Base-by-base conservation (phyloP, 1,140 invertebrate species). In the Tetragonula clypearis region DNA sequence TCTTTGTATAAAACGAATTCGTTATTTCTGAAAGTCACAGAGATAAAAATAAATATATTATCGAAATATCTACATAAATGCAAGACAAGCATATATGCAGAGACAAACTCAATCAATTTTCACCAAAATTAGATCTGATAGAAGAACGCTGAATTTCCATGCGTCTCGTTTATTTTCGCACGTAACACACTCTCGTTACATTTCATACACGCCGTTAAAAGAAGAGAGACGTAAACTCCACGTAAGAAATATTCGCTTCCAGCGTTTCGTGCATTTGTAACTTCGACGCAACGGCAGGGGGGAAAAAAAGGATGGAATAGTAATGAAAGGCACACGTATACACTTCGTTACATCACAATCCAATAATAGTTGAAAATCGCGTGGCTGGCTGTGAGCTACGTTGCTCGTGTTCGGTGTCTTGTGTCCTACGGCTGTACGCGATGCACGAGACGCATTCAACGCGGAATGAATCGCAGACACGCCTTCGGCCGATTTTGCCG, bases 401-500 rank as follows among this genome's bases (percentile, higher is more conserved):
- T 53, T 41, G 14, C 60, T 26, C 53, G 53, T 69, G 65, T 53
- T 66, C 60, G 26, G 26, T 55, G 30, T 58, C 60, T 60, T 76
- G 21, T 35, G 60, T 49, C 41, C 21, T 56, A 56, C 55, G 55
- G 56, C 55, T 35, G 30, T 77, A 76, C 62, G 65, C 55, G 58
- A 71, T n/a, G 71, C 80, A 82, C 71, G 69, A 53, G 80, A 58
- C 60, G 71, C 71, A 56, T 82, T 75, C 80, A 75, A 82, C 80
- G 71, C 41, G 80, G 56, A 82, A 82, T 82, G 81, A 83, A 83
- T 77, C 53, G 81, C 56, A 41, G 74, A 77, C 81, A 77, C 81
- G 53, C 62, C 81, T 77, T 83, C 73, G 62, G 26, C 74, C 73
- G 65, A 83, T 77, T 83, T 77, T 69, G 65, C 74, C 71, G 49